Base-by-base conservation (phyloP, 2,888 invertebrate species). In the Saturnia pavonia region DNA sequence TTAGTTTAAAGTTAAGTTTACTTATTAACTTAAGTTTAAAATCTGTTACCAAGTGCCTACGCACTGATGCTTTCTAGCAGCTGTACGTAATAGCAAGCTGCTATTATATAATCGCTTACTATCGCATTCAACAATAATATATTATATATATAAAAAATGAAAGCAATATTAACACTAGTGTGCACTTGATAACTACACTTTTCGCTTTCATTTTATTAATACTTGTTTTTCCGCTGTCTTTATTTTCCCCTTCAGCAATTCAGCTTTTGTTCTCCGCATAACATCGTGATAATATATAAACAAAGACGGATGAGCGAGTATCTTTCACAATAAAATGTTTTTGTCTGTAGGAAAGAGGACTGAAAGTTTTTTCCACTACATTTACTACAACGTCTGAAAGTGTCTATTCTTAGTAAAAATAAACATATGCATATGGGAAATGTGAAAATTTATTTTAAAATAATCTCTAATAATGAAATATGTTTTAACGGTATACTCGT, bases 271-370 rank as follows among this genome's bases (percentile, higher is more conserved):
- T 65, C 65, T 65, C 65, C 65, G 40, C 65, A 40, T 65, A 65
- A 65, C 65, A 40, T 40, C 16, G 54, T 43, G 67, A 70, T 67
- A 51, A 69, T 65, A 69, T 45, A 48, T 51, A 70, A 70, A 70
- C 54, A 67, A 70, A 43, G 66, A 70, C 70, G 70, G 19, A 70
- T 54, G 54, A 19, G 40, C 66, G 70, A 54, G 40, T 65, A 65
- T 65, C 34, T 40, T 25, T 67, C 67, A 70, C 70, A 54, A 54
- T 51, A 66, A 67, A 42, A 70, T 70, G 65, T 66, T 70, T 57
- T 70, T 54, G 67, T 67, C 54, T 65, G 65, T 65, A 40, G 8
- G 34, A 51, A 70, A 54, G 22, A 51, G 54, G 34, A 19, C 66
- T 42, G 70, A 65, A 69, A 54, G 67, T 67, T 27, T 66, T 54